Base-by-base conservation (phyloP, 2,888 invertebrate species). In the Sepiola atlantica region DNA sequence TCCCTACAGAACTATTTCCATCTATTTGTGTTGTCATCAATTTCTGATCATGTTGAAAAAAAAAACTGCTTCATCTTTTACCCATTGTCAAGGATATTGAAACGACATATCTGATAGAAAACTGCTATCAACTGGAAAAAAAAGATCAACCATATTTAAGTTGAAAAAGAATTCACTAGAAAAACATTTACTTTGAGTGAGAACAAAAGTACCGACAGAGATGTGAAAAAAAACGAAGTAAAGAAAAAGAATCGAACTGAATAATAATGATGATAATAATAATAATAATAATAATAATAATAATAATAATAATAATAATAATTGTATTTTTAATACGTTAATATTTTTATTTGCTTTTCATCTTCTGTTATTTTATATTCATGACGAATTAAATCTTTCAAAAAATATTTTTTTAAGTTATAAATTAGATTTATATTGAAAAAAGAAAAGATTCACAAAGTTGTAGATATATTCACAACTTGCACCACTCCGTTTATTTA, bases 311-410 rank as follows among this genome's bases (percentile, higher is more conserved):
- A n/a, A n/a, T n/a, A n/a, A 77, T 28, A n/a, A n/a, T 77, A 77
- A 77, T 77, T 61, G 61, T 61, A 61, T 61, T 61, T 57, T 61
- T 77, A 77, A 77, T 77, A 77, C n/a, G 77, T n/a, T n/a, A 77
- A 14, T n/a, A n/a, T 77, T 77, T 77, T 77, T 57, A 57, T 57
- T 57, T 57, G 57, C 24, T 24, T 57, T 57, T 57, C 24, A 57
- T 57, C 21, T 57, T 57, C 57, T 57, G 57, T 57, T 57, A 57
- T 57, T 20, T 57, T 57, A 57, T 57, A 21, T 57, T 57, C 20
- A 57, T 57, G 24, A 57, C 24, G 57, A 77, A 61, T 10, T 61
- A 21, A 57, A 61, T n/a, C n/a, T n/a, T 77, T 77, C 28, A 16
- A n/a, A 77, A 1, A 12, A 14, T n/a, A 14, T n/a, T 77, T 77